Base-by-base conservation (phyloP, 2,888 invertebrate species). In the Urechis unicinctus region DNA sequence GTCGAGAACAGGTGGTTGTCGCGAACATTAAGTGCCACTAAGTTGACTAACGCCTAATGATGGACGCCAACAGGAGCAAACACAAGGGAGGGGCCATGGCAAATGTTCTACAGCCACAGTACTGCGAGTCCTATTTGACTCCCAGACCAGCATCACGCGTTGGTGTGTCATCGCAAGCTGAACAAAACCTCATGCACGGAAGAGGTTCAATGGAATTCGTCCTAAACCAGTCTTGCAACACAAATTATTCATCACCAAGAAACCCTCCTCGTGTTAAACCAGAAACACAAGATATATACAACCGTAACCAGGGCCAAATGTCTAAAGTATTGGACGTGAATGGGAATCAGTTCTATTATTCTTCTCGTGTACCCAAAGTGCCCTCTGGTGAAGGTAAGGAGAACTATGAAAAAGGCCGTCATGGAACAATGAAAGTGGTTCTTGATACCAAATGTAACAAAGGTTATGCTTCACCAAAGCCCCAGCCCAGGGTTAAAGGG, bases 361-460 rank as follows among this genome's bases (percentile, higher is more conserved):
- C 57, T 1, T 28, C 57, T 6, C 50, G 50, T 5, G 5, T 36
- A n/a, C 3, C 50, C 17, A 24, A 53, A 9, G 41, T 43, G 9
- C 52, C 52, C 6, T 22, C 22, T 26, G 24, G 17, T 6, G 43
- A 44, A 3, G 52, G 43, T 22, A 42, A 52, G n/a, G 52, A 55
- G 28, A 43, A 44, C 28, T 28, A 31, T 3, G 31, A 26, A 17
- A 36, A 29, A 30, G 50, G 41, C 24, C 36, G 25, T 24, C 13
- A 28, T 3, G 53, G 52, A 24, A 50, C n/a, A 45, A 52, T 60
- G 52, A 53, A 47, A 2, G 13, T 2, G 1, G 22, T 58, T 2
- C 22, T 60, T 29, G 28, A 60, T 42, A 13, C 28, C 5, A 42
- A 55, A 9, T 31, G 22, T 45, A 60, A 60, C 47, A 50, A 43